Base-by-base conservation (phyloP, 2,113 vertebrate genomes). In the Podilymbus podiceps region DNA sequence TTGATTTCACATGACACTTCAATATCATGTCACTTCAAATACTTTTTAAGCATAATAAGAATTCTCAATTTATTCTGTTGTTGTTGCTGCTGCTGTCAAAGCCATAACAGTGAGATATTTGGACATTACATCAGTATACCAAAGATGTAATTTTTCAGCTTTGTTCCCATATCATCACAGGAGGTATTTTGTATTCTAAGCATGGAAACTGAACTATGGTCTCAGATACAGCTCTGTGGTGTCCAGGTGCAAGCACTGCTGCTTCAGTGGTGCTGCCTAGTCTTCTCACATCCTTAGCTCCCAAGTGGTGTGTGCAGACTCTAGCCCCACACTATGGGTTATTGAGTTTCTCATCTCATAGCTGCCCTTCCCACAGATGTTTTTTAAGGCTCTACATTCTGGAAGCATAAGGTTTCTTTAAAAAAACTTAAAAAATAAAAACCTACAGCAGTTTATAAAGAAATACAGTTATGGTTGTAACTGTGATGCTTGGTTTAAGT, bases 381-480 rank as follows among this genome's bases (percentile, higher is more conserved):
- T 33, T 82, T 88, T 91, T 74, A 88, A 71, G 35, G 24, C 12
- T 82, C 49, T 79, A 28, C 19, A 82, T 92, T 85, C 50, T 64
- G 40, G 35, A 91, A 91, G 24, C 6, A 82, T 42, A 73, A 33
- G 11, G 4, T 58, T 83, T 87, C 38, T 86, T 84, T 50, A 9
- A 66, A 75, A 76, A 84, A 12, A 2, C 8, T 38, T 2, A 7
- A 63, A 9, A 55, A 23, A 5, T 18, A 20, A 55, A 55, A 56
- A 6, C 5, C 22, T 8, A 33, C 10, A 76, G 5, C 18, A 24
- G 9, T 24, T 94, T 38, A 50, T 8, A 47, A 25, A 88, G 33
- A 76, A 84, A 69, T 69, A 60, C 22, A 35, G 19, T 89, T 94
- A 82, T 40, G 78, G 47, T 95, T 96, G 69, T 88, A 96, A 93